Evolutionary conservation across 2,888 invertebrate species (phyloP), one percentile per base, ranked within the genome.

Genomic region (Campaea margaritaria): DNA sequence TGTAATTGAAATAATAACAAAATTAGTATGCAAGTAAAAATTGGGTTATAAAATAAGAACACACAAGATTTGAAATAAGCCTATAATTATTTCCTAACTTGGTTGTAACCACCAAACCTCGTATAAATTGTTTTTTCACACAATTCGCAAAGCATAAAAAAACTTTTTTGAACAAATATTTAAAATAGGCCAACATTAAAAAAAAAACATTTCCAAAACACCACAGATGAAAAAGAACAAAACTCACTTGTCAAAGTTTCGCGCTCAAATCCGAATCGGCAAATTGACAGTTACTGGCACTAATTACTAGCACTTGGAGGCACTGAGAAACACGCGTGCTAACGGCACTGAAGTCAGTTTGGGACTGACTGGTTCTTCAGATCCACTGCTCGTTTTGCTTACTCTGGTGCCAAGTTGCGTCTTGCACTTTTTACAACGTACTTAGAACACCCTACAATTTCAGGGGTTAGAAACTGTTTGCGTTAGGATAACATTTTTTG

Each of bases 371-470:
- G 52, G 62, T 60, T 58, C n/a, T 59, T 39, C 57, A 41, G 63
- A 39, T 50, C 28, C 49, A 48, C 74, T 58, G 50, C 66, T 56
- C 70, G 74, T 84, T 85, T 83, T 85, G 77, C 76, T 80, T 57
- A 59, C 66, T 62, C 65, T 44, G 62, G 54, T 62, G 58, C 63
- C 67, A 58, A 68, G 69, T 76, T 75, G 73, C 64, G 65, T 60
- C 49, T 57, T 53, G 52, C 52, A 61, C 50, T 48, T 49, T 61
- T 60, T 67, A 58, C 38, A 54, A 38, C 50, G 27, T 36, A 46
- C 68, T 72, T 71, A 67, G 67, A 69, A 5, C 68, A 71, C 69
- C 61, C 62, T 72, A 73, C 68, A 74, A 72, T 79, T 64, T 21
- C 76, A 76, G 79, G 53, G 62, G 70, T 58, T 28, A 13, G 0